Conservation (phyloP, 2,113 vertebrate genomes). For the Trochalopteron elliotii region DNA sequence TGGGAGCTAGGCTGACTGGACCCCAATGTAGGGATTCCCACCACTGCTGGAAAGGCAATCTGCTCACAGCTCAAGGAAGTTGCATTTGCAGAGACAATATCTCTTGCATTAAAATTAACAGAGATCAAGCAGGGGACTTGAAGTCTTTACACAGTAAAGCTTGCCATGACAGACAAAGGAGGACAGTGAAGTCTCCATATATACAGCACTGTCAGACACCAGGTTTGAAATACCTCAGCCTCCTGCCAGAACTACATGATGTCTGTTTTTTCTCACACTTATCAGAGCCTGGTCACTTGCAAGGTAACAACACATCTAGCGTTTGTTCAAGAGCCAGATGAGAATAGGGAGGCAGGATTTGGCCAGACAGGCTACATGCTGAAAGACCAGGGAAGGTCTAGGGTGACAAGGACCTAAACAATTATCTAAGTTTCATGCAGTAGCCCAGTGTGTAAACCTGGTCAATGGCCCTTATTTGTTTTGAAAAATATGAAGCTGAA, state of each 20-base stretch:
- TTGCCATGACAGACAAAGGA: background rate
- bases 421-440: background rate
- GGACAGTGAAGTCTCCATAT: rapidly evolving
- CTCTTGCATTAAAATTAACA: background rate
- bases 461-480: background rate
- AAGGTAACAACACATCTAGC: rapidly evolving
- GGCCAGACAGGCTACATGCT: background rate
- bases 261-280: background rate
- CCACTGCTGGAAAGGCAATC: background rate
- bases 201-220: no score
- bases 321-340: background rate
- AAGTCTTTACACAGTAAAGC: background rate
- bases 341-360: background rate
- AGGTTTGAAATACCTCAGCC: background rate
- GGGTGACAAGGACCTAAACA: background rate
- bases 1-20: background rate
- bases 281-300: background rate
- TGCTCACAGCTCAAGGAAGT: rapidly evolving
- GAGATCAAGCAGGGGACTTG: background rate
- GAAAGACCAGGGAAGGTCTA: background rate
- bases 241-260: rapidly evolving
- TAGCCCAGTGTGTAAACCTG: background rate
- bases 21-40: rapidly evolving
- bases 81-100: no score
- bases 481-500: background rate